Conservation (phyloP, 2,113 vertebrate genomes). For the Thomomys bottae region DNA sequence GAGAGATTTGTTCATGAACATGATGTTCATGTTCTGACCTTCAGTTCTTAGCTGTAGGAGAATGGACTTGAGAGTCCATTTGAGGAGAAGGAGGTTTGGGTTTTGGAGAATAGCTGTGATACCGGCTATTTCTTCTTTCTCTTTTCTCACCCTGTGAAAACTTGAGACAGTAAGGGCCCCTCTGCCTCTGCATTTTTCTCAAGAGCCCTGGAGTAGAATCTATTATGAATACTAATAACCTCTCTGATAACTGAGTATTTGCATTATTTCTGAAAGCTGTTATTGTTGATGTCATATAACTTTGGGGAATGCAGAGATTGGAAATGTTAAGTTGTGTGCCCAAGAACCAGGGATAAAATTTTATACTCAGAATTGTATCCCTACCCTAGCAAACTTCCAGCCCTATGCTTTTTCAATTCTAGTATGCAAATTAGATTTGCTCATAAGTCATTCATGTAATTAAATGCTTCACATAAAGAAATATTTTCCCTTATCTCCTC, state of each 20-base stretch:
- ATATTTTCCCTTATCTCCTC: not conserved
- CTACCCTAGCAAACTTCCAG: not conserved
- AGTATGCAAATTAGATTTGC: not conserved
- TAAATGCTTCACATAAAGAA: not conserved
- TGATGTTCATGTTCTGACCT: not conserved
- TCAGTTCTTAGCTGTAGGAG: not conserved
- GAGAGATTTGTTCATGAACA: not conserved
- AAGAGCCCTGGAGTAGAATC: not conserved
- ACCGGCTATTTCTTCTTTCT: not conserved
- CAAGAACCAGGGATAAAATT: conserved; percentile 1
- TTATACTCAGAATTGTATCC: not conserved
- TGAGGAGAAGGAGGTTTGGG: not conserved
- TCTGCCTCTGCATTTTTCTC: not conserved
- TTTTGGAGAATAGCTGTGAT: not conserved
- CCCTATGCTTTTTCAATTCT: not conserved
- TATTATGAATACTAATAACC: not conserved
- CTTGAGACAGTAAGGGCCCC: too few species aligned
- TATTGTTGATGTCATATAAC: not conserved
- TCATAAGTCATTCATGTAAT: not conserved
- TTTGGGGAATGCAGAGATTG: not conserved
- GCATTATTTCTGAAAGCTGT: not conserved
- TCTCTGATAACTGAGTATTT: not conserved
- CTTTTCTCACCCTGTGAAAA: not conserved
- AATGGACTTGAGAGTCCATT: not conserved
- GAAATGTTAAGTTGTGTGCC: not conserved